Base-by-base conservation (phyloP, 2,888 invertebrate genomes). In the Parnassius apollo region DNA sequence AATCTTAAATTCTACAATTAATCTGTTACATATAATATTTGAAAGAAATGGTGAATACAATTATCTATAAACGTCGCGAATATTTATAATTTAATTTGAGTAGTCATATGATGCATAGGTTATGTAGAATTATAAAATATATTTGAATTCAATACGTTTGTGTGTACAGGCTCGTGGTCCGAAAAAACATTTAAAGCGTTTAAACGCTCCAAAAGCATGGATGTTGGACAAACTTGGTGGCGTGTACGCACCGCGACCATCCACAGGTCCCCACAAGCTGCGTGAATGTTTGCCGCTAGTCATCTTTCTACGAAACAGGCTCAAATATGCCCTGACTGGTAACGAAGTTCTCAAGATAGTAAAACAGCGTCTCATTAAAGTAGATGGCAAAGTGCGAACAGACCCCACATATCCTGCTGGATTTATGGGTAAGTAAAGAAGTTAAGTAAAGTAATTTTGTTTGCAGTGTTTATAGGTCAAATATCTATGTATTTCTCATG, bases 141-240 rank as follows among this genome's bases (percentile, higher is more conserved):
- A 44, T 46, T 46, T n/a, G 18, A 12, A 8, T 49, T 18, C 8
- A 18, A 3, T 9, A 8, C 13, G 4, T 49, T 49, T 49, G 42
- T 73, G 68, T 74, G 64, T 92, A 18, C 85, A 97, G 98, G 98
- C 97, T 92, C 97, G 99, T 92, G 99, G 99, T 90, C 99, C 98
- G 55, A 99, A 98, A 92, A 99, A 99, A 94, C 99, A 99, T 93
- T 94, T 99, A 94, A 99, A 99, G 96, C 98, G 99, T 92, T 94
- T 99, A 82, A 96, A 97, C 88, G 99, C 99, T 66, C 99, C 99
- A 11, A 99, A 98, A 93, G 98, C 99, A 96, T 99, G 99, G 99
- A 99, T 99, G 99, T 95, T 99, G 94, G 99, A 99, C 94, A 99
- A 99, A 93, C 93, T 99, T 78, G 98, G 98, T 71, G 99, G 99